Base-by-base conservation (phyloP, 30 jellyfish, hydroid and myxozoan genomes). In the Sanderia malayensis region DNA sequence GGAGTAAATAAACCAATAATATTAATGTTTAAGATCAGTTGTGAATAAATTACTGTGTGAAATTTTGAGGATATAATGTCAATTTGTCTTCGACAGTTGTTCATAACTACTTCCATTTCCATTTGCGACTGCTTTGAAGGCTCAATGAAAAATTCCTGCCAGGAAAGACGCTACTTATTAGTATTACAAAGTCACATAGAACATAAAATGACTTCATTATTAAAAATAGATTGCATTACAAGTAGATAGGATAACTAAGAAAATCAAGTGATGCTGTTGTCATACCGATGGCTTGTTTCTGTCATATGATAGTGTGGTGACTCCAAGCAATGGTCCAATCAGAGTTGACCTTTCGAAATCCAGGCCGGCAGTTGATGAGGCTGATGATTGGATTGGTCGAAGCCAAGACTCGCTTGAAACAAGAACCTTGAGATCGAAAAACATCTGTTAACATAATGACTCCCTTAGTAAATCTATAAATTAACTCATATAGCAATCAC, bases 41-140 rank as follows among this genome's bases (percentile, higher is more conserved):
- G n/a, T n/a, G n/a, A 17, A 59, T 1, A 10, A 59, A 47, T 49
- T 58, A 92, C 92, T 81, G 80, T 95, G 61, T 84, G 93, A 13
- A 73, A 11, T 46, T 57, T 85, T 17, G 76, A 24, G 61, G 79
- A 73, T 29, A 92, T 79, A 4, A 64, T 7, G 28, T 80, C 95
- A 17, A 85, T 25, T 61, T 85, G 96, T 15, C 75, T 73, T 33
- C 96, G 82, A 52, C 93, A 55, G 53, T 74, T 84, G 44, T 68
- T 58, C 67, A 94, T 92, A 19, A 80, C 47, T n/a, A 61, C 75
- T 20, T 79, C 86, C 79, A 92, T 86, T 28, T 92, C 96, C 6
- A 18, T 73, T 52, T 85, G 87, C 24, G 71, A 26, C 70, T 92
- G 98, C 47, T 89, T 66, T 0, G 96, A 78, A 19, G 98, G 96